Evolutionary conservation across 2,113 vertebrate genomes (phyloP).

Genomic region (Cryptotis parvus): DNA sequence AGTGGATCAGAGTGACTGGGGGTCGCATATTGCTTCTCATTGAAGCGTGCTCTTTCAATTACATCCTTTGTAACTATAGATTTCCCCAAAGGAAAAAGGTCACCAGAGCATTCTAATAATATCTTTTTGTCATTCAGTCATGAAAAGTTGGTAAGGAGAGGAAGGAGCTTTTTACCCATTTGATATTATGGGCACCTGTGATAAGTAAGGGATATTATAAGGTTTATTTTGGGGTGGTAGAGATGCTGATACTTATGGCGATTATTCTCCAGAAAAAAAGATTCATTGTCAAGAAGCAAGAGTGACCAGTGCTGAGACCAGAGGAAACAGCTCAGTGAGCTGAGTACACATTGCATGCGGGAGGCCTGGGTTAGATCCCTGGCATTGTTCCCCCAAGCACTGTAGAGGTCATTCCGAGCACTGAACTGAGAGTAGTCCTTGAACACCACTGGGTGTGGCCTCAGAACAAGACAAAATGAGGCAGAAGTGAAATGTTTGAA

Average conservation of each 20-base stretch:
- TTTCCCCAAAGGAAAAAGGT: background rate
- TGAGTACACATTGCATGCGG: too few relatives aligned
- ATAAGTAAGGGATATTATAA: background rate
- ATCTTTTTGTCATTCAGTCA: conserved; percentile 7
- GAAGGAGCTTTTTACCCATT: background rate
- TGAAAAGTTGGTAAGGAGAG: background rate
- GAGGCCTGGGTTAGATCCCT: too few relatives aligned
- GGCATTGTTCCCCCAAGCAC: too few relatives aligned
- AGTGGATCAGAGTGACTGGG: background rate
- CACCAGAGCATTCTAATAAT: background rate
- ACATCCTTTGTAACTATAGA: background rate
- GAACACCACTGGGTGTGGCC: too few relatives aligned
- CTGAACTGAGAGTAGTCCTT: too few relatives aligned
- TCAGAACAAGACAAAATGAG: too few relatives aligned
- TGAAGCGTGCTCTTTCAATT: too few relatives aligned
- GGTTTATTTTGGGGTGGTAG: background rate
- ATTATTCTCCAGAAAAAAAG: background rate
- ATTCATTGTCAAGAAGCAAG: background rate
- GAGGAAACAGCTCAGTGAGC: too few relatives aligned
- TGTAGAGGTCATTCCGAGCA: too few relatives aligned
- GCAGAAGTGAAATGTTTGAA: background rate
- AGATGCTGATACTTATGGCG: background rate
- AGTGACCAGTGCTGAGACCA: background rate
- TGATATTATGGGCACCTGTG: background rate
- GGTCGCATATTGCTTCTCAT: background rate